These are phyloP conservation scores for Fragum whitleyi DNA, from an alignment of 2,888 invertebrate species.

Conservation along the genomic window DNA sequence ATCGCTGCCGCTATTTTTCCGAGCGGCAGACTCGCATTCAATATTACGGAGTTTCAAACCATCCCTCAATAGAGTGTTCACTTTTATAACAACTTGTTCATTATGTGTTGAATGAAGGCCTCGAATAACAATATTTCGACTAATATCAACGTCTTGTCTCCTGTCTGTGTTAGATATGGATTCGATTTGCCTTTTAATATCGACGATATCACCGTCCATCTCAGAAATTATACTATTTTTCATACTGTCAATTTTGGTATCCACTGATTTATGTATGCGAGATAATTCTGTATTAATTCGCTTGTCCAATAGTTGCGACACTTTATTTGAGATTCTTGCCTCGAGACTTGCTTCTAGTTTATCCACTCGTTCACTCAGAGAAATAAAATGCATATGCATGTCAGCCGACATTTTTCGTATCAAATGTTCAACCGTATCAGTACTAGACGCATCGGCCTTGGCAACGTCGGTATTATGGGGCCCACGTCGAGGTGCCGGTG, in stretches of 20 bases:
- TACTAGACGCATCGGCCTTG: no score
- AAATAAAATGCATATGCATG: background rate
- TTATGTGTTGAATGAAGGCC: background rate
- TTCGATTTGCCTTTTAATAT: no score
- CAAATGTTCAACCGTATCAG: no score
- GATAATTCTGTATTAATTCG: background rate
- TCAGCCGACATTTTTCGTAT: no score
- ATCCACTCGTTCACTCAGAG: slow-evolving; percentile 16
- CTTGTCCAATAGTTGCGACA: slow-evolving; percentile 23
- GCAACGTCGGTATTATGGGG: no score
- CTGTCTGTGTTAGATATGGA: no score
- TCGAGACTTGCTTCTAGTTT: slow-evolving; percentile 15
- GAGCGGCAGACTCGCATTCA: background rate
- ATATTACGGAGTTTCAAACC: background rate
- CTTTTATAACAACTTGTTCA: background rate
- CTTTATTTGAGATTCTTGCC: slow-evolving; percentile 3
- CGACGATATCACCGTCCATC: no score
- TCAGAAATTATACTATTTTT: no score
- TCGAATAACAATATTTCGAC: background rate
- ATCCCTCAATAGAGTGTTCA: background rate
- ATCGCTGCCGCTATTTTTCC: background rate
- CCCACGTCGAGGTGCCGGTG: no score
- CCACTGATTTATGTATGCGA: no score
- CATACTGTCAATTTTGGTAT: no score
- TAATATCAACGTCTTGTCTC: background rate